Conservation (phyloP, 2,888 invertebrate genomes). For the Homarus gammarus region DNA sequence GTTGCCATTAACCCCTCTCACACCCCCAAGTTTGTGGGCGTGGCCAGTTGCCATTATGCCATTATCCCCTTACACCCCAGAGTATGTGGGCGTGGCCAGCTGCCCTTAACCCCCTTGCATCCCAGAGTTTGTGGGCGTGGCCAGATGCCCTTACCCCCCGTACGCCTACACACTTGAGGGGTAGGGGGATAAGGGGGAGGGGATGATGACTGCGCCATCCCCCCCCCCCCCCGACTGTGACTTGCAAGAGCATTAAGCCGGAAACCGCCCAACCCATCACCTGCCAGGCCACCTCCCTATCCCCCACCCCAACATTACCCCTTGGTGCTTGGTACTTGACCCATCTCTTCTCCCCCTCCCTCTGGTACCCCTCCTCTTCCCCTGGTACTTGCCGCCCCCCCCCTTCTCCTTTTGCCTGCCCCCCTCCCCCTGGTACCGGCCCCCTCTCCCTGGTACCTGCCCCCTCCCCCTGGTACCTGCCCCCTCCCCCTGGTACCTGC, state of each 20-base stretch:
- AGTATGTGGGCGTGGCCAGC: too few species aligned
- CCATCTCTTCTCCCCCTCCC: background rate
- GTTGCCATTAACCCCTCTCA: too few species aligned
- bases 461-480: background rate
- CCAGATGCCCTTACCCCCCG: background rate
- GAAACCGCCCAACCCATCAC: background rate
- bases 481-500: background rate
- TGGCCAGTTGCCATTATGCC: too few species aligned
- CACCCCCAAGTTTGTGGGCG: too few species aligned
- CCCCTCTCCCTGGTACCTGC: background rate
- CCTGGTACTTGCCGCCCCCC: background rate
- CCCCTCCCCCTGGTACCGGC: background rate
- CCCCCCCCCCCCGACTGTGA: background rate
- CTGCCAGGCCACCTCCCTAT: background rate
- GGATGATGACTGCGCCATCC: background rate
- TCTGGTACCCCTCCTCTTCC: background rate
- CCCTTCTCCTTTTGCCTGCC: background rate
- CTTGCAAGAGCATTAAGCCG: background rate
- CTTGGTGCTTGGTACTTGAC: too few species aligned
- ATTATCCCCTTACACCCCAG: too few species aligned
- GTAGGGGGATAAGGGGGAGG: background rate
- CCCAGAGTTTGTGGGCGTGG: background rate
- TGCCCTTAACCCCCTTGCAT: too few species aligned
- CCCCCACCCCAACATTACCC: background rate
- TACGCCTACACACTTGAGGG: background rate